phyloP scores from a whole-genome alignment of 2,113 vertebrate genomes.

The Miniopterus natalensis region DNA sequence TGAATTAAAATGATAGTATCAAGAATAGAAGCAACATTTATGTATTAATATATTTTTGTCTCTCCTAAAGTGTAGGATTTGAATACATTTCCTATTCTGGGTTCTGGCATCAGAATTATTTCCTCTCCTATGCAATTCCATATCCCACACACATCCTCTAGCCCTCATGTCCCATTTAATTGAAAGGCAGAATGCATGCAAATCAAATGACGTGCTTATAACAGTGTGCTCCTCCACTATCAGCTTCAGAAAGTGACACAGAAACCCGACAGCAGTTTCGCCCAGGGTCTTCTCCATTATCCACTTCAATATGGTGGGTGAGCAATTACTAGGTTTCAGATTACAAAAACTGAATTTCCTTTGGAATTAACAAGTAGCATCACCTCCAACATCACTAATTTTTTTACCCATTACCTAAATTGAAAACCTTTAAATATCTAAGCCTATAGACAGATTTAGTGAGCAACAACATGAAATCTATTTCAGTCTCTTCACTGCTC shows the following conservation, averaged over 20 bases:
- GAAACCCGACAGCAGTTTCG: not conserved
- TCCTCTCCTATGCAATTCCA: constrained; percentile 36
- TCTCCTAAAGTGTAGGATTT: constrained; percentile 69
- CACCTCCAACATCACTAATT: not conserved
- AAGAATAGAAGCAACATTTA: constrained; percentile 74
- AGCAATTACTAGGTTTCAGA: not conserved
- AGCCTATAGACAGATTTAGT: not conserved
- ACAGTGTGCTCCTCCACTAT: not conserved
- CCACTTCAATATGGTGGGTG: not conserved
- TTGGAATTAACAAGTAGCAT: not conserved
- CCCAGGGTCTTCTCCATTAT: not conserved
- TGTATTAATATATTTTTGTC: constrained; percentile 77
- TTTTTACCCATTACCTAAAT: not conserved
- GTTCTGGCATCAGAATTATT: constrained; percentile 67
- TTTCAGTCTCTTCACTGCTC: not conserved
- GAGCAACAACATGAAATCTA: not conserved
- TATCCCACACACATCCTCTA: constrained; percentile 74
- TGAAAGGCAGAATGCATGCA: constrained; percentile 23
- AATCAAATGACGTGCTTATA: not conserved
- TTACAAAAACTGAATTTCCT: not conserved
- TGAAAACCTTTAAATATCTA: constrained; percentile 24
- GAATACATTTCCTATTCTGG: constrained; percentile 72
- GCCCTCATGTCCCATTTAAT: constrained; percentile 39
- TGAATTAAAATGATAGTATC: constrained; percentile 72
- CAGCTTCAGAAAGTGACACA: not conserved